Conservation (phyloP, 2,888 invertebrate species). For the Orchesella flavescens region DNA sequence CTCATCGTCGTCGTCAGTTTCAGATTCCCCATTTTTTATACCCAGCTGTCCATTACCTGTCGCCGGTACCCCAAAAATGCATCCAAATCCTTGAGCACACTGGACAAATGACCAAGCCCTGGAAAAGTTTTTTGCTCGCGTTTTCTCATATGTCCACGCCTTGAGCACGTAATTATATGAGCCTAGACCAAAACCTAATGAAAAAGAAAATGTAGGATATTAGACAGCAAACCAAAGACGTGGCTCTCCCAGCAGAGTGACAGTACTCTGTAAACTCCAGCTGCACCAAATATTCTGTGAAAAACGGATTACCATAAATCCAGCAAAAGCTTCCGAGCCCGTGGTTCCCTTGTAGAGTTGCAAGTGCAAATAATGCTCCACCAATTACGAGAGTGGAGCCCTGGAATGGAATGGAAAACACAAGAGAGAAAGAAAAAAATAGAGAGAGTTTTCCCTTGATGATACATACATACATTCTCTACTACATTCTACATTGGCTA, state of each 20-base stretch:
- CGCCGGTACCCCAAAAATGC: constrained; percentile 87
- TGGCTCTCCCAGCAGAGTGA: constrained; percentile 77
- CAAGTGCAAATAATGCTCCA: constrained; percentile 74
- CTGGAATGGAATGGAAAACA: constrained; percentile 47
- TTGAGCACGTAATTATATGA: constrained; percentile 91
- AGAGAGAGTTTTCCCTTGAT: not conserved
- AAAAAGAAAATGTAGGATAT: too few species aligned
- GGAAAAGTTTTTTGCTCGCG: constrained; percentile 88
- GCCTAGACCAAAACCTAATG: constrained; percentile 88
- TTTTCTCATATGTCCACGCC: constrained; percentile 88
- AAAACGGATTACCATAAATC: constrained; percentile 79
- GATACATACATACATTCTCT: too few species aligned
- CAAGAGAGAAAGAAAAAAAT: constrained; percentile 16
- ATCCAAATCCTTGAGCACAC: constrained; percentile 89
- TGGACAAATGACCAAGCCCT: constrained; percentile 92
- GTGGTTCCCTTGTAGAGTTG: constrained; percentile 80
- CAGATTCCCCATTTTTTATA: not conserved
- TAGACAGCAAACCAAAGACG: too few species aligned
- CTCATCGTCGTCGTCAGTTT: too few species aligned
- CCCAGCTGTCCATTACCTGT: constrained; percentile 79
- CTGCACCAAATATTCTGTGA: too few species aligned
- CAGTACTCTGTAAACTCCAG: too few species aligned
- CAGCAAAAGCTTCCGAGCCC: constrained; percentile 79
- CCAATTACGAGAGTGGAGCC: constrained; percentile 65
- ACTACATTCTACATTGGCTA: not conserved